A percentile compares a stretch with the other conserved stretches of the same genome.
Evolutionary conservation across 2,113 vertebrate genomes (phyloP).

Genomic region (Micronycteris hirsuta): DNA sequence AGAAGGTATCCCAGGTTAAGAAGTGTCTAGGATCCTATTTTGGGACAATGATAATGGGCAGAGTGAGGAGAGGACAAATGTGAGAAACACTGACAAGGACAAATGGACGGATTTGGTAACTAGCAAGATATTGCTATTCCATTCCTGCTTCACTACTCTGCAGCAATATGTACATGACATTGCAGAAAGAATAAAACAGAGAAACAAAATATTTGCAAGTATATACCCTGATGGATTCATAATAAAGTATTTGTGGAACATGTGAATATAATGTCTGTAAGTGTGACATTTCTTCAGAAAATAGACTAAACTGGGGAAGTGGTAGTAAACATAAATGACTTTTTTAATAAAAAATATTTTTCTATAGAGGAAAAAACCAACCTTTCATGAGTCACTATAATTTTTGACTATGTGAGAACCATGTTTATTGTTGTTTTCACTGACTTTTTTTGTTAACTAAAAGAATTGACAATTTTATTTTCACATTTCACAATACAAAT

Average conservation of each 20-base stretch:
- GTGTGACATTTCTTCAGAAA: constrained; percentile 57
- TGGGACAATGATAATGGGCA: neutral
- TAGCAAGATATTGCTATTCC: neutral
- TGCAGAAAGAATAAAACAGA: constrained; percentile 19
- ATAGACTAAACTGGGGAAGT: constrained; percentile 24
- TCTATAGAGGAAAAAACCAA: neutral
- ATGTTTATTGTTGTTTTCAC: neutral
- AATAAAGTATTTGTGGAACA: constrained; percentile 37
- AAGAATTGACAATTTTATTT: constrained; percentile 75
- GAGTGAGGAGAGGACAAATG: neutral
- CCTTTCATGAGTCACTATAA: neutral
- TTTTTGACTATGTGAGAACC: neutral
- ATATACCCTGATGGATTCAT: constrained; percentile 34
- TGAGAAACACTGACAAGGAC: neutral
- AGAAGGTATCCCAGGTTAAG: neutral
- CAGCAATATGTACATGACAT: neutral
- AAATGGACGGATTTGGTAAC: neutral
- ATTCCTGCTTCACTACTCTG: neutral
- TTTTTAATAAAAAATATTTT: constrained; percentile 16
- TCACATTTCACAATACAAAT: constrained; percentile 51
- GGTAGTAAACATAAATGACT: constrained; percentile 34
- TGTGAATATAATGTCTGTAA: constrained; percentile 44
- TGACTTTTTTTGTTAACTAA: constrained; percentile 25
- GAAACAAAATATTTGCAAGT: constrained; percentile 52
- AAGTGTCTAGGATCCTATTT: neutral